phyloP scores from a whole-genome alignment of 2,888 invertebrate species.

The Aquatica leii region DNA sequence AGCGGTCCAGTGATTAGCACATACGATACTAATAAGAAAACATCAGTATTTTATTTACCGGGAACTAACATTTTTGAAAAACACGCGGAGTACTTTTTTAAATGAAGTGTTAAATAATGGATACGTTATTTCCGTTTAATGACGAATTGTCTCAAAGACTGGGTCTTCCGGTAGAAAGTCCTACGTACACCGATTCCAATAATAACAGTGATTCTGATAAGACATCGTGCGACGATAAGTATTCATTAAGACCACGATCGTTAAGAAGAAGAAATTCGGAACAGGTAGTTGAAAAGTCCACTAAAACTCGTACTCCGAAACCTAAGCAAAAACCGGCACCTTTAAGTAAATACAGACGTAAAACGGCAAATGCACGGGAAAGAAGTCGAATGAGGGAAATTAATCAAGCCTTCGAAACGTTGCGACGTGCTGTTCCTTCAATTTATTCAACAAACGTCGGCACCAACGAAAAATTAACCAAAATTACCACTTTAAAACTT shows the following conservation, averaged over 20 bases:
- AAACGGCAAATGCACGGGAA: conserved; percentile 74
- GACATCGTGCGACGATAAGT: conserved; percentile 54
- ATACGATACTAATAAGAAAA: conserved; percentile 18
- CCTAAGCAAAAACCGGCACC: conserved; percentile 62
- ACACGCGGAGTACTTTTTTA: conserved; percentile 13
- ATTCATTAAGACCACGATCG: conserved; percentile 58
- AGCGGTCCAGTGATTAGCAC: conserved; percentile 37
- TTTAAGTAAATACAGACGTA: conserved; percentile 72
- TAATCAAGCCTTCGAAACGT: conserved; percentile 71
- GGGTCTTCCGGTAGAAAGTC: conserved; percentile 48
- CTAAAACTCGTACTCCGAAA: conserved; percentile 40
- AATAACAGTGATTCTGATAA: conserved; percentile 54
- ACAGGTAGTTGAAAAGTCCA: conserved; percentile 29
- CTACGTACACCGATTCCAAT: conserved; percentile 54
- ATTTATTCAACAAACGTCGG: conserved; percentile 50
- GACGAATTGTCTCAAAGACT: conserved; percentile 56
- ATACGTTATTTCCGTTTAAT: conserved; percentile 53
- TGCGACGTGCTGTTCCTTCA: conserved; percentile 67
- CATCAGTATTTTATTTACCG: background rate
- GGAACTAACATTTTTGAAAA: conserved; percentile 8
- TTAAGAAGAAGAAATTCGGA: conserved; percentile 46
- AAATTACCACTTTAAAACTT: conserved; percentile 71
- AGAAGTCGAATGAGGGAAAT: conserved; percentile 73
- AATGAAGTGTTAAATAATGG: conserved; percentile 31
- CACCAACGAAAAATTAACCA: conserved; percentile 68